A percentile compares a stretch with the other conserved stretches of the same genome.
These are phyloP conservation scores for Lithophane leautieri DNA, from an alignment of 2,888 invertebrate genomes.

Conservation along the genomic window DNA sequence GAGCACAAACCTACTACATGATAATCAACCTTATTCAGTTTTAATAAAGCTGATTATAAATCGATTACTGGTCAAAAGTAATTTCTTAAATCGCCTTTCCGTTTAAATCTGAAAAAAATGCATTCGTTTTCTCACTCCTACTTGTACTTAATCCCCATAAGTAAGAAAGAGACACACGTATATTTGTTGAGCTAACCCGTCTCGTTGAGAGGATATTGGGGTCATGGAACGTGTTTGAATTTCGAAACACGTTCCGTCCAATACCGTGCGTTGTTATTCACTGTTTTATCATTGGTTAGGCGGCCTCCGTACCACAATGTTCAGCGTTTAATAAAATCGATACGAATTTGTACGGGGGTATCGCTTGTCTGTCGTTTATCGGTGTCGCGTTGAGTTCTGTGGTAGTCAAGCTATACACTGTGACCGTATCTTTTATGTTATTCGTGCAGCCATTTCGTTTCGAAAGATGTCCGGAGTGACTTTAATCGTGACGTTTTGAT, in stretches of 20 bases:
- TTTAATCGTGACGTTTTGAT: slow-evolving; percentile 84
- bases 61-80: slow-evolving; percentile 72
- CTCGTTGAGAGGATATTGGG: slow-evolving; percentile 81
- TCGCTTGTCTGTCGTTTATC: slow-evolving; percentile 70
- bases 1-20: slow-evolving; percentile 34
- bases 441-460: slow-evolving; percentile 87
- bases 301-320: slow-evolving; percentile 77
- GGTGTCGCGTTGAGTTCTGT: slow-evolving; percentile 71
- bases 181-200: slow-evolving; percentile 71
- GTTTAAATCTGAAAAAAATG: slow-evolving; percentile 74
- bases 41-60: slow-evolving; percentile 70
- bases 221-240: slow-evolving; percentile 90
- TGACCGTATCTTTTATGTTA: slow-evolving; percentile 83
- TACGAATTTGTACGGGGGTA: slow-evolving; percentile 67
- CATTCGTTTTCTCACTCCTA: slow-evolving; percentile 74
- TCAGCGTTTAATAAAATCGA: slow-evolving; percentile 78
- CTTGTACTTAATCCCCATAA: slow-evolving; percentile 66
- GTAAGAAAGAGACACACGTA: slow-evolving; percentile 78
- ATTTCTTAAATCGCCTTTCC: slow-evolving; percentile 74
- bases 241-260: slow-evolving; percentile 88
- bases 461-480: slow-evolving; percentile 85
- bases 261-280: slow-evolving; percentile 84
- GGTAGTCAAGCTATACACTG: slow-evolving; percentile 78
- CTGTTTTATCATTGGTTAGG: slow-evolving; percentile 84
- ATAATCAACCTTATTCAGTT: slow-evolving; percentile 50